phyloP scores from a whole-genome alignment of 2,113 vertebrate species.

The Pangasianodon gigas region DNA sequence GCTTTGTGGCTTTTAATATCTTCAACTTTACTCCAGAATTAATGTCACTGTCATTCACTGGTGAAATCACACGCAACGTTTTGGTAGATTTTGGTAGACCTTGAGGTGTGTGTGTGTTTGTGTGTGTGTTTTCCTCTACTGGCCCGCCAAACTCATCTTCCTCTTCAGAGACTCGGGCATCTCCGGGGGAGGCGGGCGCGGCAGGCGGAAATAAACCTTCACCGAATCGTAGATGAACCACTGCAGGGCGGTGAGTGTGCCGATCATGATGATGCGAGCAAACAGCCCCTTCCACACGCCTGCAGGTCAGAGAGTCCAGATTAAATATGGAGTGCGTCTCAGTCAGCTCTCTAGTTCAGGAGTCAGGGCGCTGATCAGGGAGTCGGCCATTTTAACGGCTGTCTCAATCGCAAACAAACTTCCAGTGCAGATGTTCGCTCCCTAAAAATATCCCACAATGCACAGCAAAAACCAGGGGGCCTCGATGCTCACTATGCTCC shows the following conservation, averaged over 20 bases:
- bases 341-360: too few relatives aligned
- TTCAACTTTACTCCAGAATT: neutral
- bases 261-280: constrained; percentile 99
- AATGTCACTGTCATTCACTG: neutral
- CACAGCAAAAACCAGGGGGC: too few relatives aligned
- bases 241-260: constrained; percentile 95
- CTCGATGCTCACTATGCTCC: too few relatives aligned
- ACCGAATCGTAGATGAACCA: constrained; percentile 99
- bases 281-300: constrained; percentile 98
- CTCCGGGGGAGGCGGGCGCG: constrained; percentile 95
- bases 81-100: neutral
- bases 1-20: neutral
- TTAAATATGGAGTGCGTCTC: too few relatives aligned
- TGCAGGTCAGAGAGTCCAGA: constrained; percentile 51
- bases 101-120: too few relatives aligned
- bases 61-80: neutral
- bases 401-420: too few relatives aligned
- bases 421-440: too few relatives aligned
- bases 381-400: too few relatives aligned
- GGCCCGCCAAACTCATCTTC: constrained; percentile 86
- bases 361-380: too few relatives aligned
- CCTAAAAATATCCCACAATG: too few relatives aligned
- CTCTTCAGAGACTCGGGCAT: constrained; percentile 99
- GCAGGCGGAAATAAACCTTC: constrained; percentile 97
- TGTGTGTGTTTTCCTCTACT: constrained; percentile 68